These are phyloP conservation scores for Simalia tracyae DNA, from an alignment of 2,797 vertebrate species.

Conservation along the genomic window DNA sequence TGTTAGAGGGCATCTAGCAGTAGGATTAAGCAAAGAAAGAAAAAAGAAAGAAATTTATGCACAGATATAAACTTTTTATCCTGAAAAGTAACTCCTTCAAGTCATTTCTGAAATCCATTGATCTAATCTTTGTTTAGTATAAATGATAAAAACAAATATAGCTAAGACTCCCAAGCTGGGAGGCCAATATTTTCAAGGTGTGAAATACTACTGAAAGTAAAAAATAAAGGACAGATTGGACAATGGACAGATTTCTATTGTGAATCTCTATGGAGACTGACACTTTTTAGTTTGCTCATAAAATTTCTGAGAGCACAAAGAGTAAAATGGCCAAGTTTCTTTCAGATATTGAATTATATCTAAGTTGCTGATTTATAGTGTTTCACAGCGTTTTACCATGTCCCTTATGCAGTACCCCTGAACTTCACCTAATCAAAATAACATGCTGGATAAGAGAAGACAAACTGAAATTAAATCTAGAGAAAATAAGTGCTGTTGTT, in stretches of 20 bases:
- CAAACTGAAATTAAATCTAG: neutral
- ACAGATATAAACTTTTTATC: neutral
- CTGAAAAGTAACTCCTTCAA: neutral
- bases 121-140: neutral
- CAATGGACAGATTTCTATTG: neutral
- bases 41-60: neutral
- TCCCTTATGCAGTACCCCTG: neutral
- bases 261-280: neutral
- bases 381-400: neutral
- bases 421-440: neutral
- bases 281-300: neutral
- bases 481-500: neutral
- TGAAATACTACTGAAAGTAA: neutral
- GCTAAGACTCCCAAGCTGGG: neutral
- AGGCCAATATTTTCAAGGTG: neutral
- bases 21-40: neutral
- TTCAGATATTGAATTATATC: neutral
- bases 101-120: neutral
- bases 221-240: neutral
- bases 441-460: neutral
- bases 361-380: neutral
- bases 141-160: neutral
- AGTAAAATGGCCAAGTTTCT: neutral
- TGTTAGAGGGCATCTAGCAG: conserved; percentile 11
- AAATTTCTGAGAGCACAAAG: neutral